Evolutionary conservation across 2,888 invertebrate species (phyloP).

Genomic region (Octonoba sinensis): DNA sequence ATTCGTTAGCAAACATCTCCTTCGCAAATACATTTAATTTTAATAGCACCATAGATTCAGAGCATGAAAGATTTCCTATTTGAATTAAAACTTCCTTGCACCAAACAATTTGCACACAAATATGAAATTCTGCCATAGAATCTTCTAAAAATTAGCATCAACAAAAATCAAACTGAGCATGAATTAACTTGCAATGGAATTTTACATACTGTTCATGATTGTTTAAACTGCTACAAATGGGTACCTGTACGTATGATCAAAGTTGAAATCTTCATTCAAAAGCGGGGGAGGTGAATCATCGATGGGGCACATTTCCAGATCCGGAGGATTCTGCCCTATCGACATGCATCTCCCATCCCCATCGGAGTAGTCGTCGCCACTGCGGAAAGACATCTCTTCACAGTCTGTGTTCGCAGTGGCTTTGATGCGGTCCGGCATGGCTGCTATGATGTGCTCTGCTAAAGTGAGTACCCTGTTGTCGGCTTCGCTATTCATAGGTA

Average conservation of each 20-base stretch:
- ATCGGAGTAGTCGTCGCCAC: constrained; percentile 64
- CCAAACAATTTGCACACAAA: too few species aligned
- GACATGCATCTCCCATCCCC: constrained; percentile 46
- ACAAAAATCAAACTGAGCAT: too few species aligned
- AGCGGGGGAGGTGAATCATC: constrained; percentile 68
- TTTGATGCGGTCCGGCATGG: constrained; percentile 97
- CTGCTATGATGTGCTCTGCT: constrained; percentile 98
- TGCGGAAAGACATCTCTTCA: constrained; percentile 47
- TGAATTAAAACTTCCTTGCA: too few species aligned
- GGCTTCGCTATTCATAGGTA: constrained; percentile 56
- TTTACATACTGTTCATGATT: too few species aligned
- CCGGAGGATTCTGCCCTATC: constrained; percentile 74
- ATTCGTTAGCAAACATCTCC: too few species aligned
- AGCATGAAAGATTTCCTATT: too few species aligned
- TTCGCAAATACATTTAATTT: too few species aligned
- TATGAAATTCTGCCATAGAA: too few species aligned
- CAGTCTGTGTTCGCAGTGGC: constrained; percentile 72
- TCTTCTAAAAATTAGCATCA: too few species aligned
- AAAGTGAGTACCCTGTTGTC: constrained; percentile 83
- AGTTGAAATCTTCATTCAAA: constrained; percentile 77
- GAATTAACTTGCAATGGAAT: too few species aligned
- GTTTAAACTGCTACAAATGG: too few species aligned
- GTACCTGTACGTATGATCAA: constrained; percentile 85
- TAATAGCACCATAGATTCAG: too few species aligned
- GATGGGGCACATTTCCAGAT: constrained; percentile 77